These are phyloP conservation scores for Cylas formicarius DNA, from an alignment of 1,140 invertebrate genomes.

Conservation along the genomic window DNA sequence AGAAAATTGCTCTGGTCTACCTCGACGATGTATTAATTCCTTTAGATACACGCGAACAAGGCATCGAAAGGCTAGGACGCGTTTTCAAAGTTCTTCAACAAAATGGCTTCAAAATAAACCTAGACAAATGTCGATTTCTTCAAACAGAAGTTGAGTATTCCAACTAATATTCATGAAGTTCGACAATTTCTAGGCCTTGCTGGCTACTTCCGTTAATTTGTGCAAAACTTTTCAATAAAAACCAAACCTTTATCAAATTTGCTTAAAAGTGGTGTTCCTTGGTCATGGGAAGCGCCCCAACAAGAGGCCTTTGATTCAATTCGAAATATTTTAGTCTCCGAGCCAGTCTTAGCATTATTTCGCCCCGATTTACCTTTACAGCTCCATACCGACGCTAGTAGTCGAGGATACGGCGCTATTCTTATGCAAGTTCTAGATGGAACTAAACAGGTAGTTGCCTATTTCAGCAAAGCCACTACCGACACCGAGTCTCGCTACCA, in stretches of 20 bases:
- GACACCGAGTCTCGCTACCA: slow-evolving; percentile 15
- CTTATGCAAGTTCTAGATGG: slow-evolving; percentile 30
- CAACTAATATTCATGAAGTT: slow-evolving; percentile 28
- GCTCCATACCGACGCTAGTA: slow-evolving; percentile 36
- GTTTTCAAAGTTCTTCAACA: slow-evolving; percentile 6
- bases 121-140: slow-evolving; percentile 20
- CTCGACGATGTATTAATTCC: slow-evolving; percentile 23
- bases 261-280: slow-evolving; percentile 17
- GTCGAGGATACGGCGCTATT: slow-evolving; percentile 34
- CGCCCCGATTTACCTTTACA: slow-evolving; percentile 12
- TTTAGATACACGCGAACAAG: slow-evolving; percentile 5
- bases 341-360: slow-evolving; percentile 12
- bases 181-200: slow-evolving; percentile 33
- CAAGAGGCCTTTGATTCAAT: slow-evolving; percentile 21
- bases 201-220: slow-evolving; percentile 34
- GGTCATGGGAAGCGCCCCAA: slow-evolving; percentile 18
- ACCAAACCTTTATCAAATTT: slow-evolving; percentile 27
- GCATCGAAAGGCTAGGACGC: slow-evolving; percentile 13
- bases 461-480: slow-evolving; percentile 19
- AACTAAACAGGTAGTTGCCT: slow-evolving; percentile 16
- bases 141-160: slow-evolving; percentile 22
- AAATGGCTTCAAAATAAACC: slow-evolving; percentile 13
- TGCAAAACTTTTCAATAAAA: slow-evolving; percentile 27
- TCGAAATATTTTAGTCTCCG: slow-evolving; percentile 1
- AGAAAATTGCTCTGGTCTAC: slow-evolving; percentile 17